Percentiles rank a stretch among this genome's conserved stretches.
Evolutionary conservation across 2,797 vertebrate genomes (phyloP).

Genomic region (Tolypeutes matacus): DNA sequence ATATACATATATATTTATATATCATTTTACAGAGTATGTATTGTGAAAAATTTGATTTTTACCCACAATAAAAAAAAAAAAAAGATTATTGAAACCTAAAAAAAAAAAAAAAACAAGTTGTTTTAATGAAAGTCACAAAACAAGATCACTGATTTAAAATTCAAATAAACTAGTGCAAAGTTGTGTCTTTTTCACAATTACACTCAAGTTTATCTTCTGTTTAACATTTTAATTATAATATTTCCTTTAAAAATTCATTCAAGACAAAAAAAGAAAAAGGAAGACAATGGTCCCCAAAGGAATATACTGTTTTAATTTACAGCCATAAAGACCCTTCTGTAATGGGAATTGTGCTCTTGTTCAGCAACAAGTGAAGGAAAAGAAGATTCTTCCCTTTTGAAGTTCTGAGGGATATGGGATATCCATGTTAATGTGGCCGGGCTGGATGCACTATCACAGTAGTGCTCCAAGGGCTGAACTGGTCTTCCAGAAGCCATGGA

Average conservation of each 20-base stretch:
- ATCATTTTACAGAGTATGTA: too few relatives aligned
- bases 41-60: too few relatives aligned
- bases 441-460: conserved; percentile 97
- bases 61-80: too few relatives aligned
- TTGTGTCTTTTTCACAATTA: conserved; percentile 95
- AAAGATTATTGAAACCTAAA: too few relatives aligned
- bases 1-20: too few relatives aligned
- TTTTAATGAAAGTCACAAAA: conserved; percentile 86
- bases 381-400: conserved; percentile 95
- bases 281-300: conserved; percentile 93
- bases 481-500: conserved; percentile 95
- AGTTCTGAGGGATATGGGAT: conserved; percentile 90
- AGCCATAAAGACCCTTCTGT: conserved; percentile 93
- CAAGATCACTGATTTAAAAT: conserved; percentile 88
- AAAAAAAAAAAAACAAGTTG: too few relatives aligned
- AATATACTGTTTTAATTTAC: conserved; percentile 93
- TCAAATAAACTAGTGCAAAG: conserved; percentile 90
- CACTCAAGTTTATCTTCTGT: conserved; percentile 95
- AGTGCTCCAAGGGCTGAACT: conserved; percentile 93
- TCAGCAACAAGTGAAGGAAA: conserved; percentile 93
- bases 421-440: conserved; percentile 97
- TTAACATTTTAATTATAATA: conserved; percentile 97
- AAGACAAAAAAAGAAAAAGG: conserved; percentile 89
- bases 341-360: conserved; percentile 99
- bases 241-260: conserved; percentile 91